Evolutionary conservation across 2,888 invertebrate genomes (phyloP), one percentile per base, ranked within the genome.

Genomic region (Cantharis flavilabris): DNA sequence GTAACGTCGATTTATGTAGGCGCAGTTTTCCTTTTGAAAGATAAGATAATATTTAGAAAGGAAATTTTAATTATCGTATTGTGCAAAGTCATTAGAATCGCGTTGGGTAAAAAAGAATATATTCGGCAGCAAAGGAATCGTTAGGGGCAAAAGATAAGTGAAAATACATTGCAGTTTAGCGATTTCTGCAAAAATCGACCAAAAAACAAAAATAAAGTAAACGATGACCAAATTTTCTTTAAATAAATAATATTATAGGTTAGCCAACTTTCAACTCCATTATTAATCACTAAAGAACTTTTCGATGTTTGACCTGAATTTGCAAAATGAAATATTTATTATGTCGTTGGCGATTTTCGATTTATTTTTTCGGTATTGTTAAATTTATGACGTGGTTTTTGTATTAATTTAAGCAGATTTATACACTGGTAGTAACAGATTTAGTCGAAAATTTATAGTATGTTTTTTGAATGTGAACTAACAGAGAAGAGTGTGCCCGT

Each of bases 351-450:
- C 49, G 49, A n/a, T 49, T n/a, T 49, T 49, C 49, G 49, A 49
- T 49, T n/a, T 49, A 49, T 49, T 49, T 49, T 49, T 49, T 49
- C 49, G 49, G 49, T 23, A 67, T 67, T 67, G 20, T 67, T 16
- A 67, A 67, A 67, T 67, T 67, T 67, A 67, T 67, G 26, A 67
- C 26, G 65, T 67, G 20, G 20, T 67, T 67, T 20, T 18, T 20
- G 20, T 67, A 67, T 67, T 67, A 67, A 67, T 67, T 67, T 67
- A 67, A n/a, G 23, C 65, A 67, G 65, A 67, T 67, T 67, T 67
- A 67, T 67, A 67, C 26, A 67, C 26, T 67, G 65, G 65, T 67
- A 4, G 16, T 67, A 67, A 67, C 65, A 67, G 65, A 67, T 67
- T 67, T 67, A 67, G 65, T 26, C 23, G 26, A 13, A 67, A 67